phyloP scores from a whole-genome alignment of 2,888 invertebrate species.

The Diplolepis rosae region DNA sequence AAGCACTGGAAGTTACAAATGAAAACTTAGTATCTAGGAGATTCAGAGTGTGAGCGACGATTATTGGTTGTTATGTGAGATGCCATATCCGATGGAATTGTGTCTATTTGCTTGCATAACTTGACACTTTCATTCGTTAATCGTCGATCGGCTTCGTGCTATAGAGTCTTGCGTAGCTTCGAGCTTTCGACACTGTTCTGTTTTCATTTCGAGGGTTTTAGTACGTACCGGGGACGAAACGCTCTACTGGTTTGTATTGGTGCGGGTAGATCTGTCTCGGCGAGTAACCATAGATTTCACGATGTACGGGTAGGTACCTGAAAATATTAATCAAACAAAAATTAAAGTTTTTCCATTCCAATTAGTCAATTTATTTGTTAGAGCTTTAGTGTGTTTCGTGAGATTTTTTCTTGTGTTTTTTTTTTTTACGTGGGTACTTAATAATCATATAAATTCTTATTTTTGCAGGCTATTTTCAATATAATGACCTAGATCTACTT shows the following conservation, averaged over 20 bases:
- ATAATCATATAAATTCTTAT: too few species aligned
- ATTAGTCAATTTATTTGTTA: constrained; percentile 13
- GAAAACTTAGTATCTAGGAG: constrained; percentile 29
- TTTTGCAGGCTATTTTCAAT: too few species aligned
- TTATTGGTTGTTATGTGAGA: constrained; percentile 38
- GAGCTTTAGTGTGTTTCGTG: too few species aligned
- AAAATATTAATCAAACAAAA: constrained; percentile 23
- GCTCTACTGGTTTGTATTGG: constrained; percentile 85
- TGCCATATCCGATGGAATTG: constrained; percentile 30
- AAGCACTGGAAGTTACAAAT: constrained; percentile 21
- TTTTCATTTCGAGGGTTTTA: constrained; percentile 51
- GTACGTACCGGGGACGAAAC: constrained; percentile 91
- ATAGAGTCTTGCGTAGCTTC: constrained; percentile 44
- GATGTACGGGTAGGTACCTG: constrained; percentile 89
- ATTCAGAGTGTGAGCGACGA: constrained; percentile 35
- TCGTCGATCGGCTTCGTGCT: constrained; percentile 41
- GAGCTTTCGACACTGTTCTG: constrained; percentile 46
- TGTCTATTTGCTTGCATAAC: constrained; percentile 24
- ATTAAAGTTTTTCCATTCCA: too few species aligned
- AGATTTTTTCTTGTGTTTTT: too few species aligned
- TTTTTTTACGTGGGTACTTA: too few species aligned
- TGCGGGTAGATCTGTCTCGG: constrained; percentile 91
- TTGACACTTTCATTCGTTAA: constrained; percentile 32
- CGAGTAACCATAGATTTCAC: constrained; percentile 92
- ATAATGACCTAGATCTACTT: too few species aligned